These are phyloP conservation scores for Hystrix cristata DNA, from an alignment of 2,113 vertebrate species.

Conservation along the genomic window DNA sequence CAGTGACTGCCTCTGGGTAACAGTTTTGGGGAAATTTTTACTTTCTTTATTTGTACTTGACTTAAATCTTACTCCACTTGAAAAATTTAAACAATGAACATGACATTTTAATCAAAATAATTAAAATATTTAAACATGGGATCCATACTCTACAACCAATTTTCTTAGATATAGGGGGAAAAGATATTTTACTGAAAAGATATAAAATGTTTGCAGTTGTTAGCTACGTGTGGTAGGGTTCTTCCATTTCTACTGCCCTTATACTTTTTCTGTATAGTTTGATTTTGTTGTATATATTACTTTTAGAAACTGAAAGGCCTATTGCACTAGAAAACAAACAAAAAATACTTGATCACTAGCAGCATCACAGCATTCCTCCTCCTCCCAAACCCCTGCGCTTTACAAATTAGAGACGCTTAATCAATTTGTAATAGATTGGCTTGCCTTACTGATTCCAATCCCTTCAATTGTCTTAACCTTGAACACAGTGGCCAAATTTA, in stretches of 20 bases:
- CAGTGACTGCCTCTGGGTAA: not conserved
- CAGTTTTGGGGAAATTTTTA: not conserved
- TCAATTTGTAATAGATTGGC: slow-evolving; percentile 51
- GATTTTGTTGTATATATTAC: not conserved
- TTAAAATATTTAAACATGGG: slow-evolving; percentile 21
- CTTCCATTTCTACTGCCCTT: slow-evolving; percentile 23
- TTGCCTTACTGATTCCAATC: slow-evolving; percentile 34
- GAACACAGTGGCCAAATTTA: slow-evolving; percentile 36
- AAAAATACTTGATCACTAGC: not conserved
- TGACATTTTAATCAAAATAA: not conserved
- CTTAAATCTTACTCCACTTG: not conserved
- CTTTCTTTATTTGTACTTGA: not conserved
- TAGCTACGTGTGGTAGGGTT: not conserved
- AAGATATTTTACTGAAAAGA: not conserved
- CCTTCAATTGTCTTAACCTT: slow-evolving; percentile 33
- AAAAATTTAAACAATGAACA: not conserved
- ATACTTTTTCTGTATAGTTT: slow-evolving; percentile 16
- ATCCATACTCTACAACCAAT: not conserved
- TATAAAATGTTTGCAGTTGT: not conserved
- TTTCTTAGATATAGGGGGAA: not conserved
- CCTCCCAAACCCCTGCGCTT: not conserved
- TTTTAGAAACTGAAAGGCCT: slow-evolving; percentile 7
- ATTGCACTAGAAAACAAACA: not conserved
- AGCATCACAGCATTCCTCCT: not conserved
- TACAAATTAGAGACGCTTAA: slow-evolving; percentile 38